phyloP scores from a whole-genome alignment of 2,888 invertebrate genomes.

The Agonopterix alstromeriana region DNA sequence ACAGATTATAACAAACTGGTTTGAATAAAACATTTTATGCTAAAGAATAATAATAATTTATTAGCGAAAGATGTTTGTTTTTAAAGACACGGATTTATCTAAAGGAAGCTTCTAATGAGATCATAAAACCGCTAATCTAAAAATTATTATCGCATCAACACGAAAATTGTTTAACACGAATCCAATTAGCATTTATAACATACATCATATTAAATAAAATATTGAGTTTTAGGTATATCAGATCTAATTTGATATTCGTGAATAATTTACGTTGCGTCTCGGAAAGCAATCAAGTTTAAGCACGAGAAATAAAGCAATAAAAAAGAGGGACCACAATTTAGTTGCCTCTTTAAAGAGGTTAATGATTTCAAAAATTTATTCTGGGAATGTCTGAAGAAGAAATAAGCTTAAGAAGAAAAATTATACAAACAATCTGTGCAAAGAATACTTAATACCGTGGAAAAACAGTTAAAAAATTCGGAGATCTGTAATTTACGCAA shows the following conservation, averaged over 20 bases:
- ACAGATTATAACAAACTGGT: conserved; percentile 7
- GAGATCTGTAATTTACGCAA: no score
- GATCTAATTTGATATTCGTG: conserved; percentile 12
- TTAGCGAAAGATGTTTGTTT: conserved; percentile 20
- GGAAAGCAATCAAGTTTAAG: conserved; percentile 33
- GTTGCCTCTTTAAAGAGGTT: conserved; percentile 30
- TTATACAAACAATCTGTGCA: no score
- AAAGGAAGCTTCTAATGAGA: conserved; percentile 34
- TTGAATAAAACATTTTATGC: conserved; percentile 22
- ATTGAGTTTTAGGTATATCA: conserved; percentile 9
- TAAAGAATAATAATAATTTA: no score
- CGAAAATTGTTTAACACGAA: conserved; percentile 20
- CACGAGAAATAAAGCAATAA: conserved; percentile 46
- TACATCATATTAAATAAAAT: conserved; percentile 12
- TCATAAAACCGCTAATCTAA: conserved; percentile 28
- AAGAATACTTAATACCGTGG: no score
- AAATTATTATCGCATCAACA: conserved; percentile 22
- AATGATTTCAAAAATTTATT: conserved; percentile 27
- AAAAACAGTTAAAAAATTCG: no score
- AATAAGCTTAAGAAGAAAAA: no score
- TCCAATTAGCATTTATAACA: conserved; percentile 35
- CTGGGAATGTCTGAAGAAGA: no score
- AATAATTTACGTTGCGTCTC: conserved; percentile 21
- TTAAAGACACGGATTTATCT: conserved; percentile 23
- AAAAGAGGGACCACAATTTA: conserved; percentile 35